phyloP scores from a whole-genome alignment of 2,888 invertebrate genomes.

The Andrena dorsata region DNA sequence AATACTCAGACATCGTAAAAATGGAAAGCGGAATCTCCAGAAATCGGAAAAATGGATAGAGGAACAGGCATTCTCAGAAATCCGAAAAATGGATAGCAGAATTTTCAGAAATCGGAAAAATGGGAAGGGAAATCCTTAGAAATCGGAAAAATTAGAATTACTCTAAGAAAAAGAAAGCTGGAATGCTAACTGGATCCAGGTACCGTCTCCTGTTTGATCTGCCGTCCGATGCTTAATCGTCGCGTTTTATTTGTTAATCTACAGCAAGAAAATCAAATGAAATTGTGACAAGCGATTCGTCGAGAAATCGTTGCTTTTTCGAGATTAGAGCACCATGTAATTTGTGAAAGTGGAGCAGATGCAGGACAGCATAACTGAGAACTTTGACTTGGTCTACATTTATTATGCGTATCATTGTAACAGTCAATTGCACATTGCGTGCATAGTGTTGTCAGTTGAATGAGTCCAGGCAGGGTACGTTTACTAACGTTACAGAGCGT shows the following conservation, averaged over 20 bases:
- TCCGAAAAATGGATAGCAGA: too few species aligned
- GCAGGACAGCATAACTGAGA: conserved; percentile 9
- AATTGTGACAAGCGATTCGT: neutral
- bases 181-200: too few species aligned
- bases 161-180: too few species aligned
- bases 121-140: too few species aligned
- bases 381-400: conserved; percentile 8
- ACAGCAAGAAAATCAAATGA: neutral
- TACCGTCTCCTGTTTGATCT: too few species aligned
- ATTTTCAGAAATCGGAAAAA: too few species aligned
- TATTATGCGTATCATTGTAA: conserved; percentile 27
- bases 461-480: neutral
- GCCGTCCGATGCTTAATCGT: neutral
- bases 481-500: conserved; percentile 1
- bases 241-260: neutral
- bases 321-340: neutral
- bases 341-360: neutral
- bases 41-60: too few species aligned
- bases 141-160: too few species aligned
- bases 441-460: neutral
- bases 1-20: too few species aligned
- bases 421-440: conserved; percentile 29
- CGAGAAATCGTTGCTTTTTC: neutral
- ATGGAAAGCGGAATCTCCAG: too few species aligned
- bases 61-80: too few species aligned